Conservation (phyloP, 2,888 invertebrate species). For the Apodemia zela region DNA sequence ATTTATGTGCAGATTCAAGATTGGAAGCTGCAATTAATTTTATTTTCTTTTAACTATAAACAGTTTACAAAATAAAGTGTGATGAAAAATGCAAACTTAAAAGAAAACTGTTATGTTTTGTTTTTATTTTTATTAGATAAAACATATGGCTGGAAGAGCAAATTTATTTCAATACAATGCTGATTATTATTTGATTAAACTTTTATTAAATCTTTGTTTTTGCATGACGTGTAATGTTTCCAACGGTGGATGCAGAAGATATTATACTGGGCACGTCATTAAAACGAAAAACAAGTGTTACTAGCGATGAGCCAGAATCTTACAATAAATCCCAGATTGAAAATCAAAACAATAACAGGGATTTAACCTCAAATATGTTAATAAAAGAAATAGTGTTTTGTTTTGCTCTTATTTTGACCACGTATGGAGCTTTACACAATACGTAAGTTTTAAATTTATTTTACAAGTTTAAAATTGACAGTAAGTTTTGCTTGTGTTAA, state of each 20-base stretch:
- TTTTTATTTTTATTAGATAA: neutral
- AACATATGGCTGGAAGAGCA: constrained; percentile 27
- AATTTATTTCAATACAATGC: constrained; percentile 45
- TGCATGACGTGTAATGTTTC: constrained; percentile 80
- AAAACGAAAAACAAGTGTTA: constrained; percentile 49
- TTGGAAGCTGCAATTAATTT: neutral
- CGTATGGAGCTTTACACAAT: constrained; percentile 86
- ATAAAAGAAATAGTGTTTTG: constrained; percentile 84
- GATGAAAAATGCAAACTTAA: constrained; percentile 3
- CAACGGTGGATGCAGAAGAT: constrained; percentile 72
- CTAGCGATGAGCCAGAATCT: constrained; percentile 66
- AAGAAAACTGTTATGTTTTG: neutral
- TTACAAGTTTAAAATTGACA: too few species aligned
- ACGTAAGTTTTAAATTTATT: constrained; percentile 75
- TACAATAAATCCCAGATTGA: constrained; percentile 52
- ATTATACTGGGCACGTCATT: constrained; percentile 71
- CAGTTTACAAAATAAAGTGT: neutral
- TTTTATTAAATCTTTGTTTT: constrained; percentile 49
- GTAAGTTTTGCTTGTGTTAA: neutral
- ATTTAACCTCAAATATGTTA: constrained; percentile 77
- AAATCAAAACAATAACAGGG: constrained; percentile 57
- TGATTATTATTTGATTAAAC: constrained; percentile 41
- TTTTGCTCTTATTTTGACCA: constrained; percentile 82
- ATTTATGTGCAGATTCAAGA: neutral
- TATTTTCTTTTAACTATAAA: neutral